phyloP scores from a whole-genome alignment of 2,113 vertebrate genomes.

The Bubo scandiacus region DNA sequence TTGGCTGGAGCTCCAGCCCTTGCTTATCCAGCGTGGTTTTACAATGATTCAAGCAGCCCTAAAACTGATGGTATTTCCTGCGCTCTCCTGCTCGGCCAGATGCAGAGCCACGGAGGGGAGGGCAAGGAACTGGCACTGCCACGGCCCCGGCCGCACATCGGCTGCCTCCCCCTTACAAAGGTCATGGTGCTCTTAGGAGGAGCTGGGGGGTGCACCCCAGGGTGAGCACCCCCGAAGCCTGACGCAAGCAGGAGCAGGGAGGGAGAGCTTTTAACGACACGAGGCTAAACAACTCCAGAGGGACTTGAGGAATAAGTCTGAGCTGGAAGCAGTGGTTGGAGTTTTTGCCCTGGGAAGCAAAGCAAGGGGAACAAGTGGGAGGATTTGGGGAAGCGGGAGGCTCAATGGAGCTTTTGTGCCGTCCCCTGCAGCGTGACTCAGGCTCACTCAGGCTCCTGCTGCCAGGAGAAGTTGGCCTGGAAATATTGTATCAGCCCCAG shows the following conservation, averaged over 20 bases:
- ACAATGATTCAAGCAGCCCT: constrained; percentile 39
- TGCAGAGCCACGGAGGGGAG: not conserved
- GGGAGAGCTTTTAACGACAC: not conserved
- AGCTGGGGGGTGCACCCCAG: not conserved
- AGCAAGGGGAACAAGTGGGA: not conserved
- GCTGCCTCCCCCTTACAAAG: not conserved
- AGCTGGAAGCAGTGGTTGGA: not conserved
- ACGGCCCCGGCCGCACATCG: accelerated
- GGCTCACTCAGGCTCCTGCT: not conserved
- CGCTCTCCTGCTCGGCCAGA: constrained; percentile 15
- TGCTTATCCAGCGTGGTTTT: not conserved
- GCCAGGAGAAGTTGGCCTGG: constrained; percentile 53
- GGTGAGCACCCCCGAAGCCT: not conserved
- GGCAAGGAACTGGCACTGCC: not conserved
- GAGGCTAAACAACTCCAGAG: not conserved
- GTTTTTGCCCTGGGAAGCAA: not conserved
- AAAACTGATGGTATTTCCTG: constrained; percentile 56
- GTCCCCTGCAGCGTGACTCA: constrained; percentile 46
- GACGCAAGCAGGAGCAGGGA: not conserved
- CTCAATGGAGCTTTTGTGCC: constrained; percentile 51
- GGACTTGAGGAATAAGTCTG: not conserved
- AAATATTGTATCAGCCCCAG: constrained; percentile 52
- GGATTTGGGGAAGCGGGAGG: not conserved
- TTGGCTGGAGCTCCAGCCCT: constrained; percentile 10
- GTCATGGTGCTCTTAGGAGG: not conserved